Evolutionary conservation across 2,113 vertebrate genomes (phyloP).

Genomic region (Zosterops japonicus): DNA sequence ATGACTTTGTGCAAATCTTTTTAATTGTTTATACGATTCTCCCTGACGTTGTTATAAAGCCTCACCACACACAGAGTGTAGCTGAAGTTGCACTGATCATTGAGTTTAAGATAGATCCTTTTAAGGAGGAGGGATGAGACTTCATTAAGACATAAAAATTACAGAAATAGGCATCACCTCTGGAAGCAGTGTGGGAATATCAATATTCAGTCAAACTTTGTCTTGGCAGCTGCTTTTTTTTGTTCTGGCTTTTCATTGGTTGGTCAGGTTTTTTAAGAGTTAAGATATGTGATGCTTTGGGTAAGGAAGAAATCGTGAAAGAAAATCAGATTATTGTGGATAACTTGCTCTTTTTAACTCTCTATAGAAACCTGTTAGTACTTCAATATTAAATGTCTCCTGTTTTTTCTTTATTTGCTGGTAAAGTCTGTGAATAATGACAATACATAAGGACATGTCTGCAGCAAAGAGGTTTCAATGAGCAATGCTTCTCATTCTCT

Average conservation of each 20-base stretch:
- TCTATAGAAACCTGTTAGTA: not conserved
- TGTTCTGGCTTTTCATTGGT: not conserved
- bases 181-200: not conserved
- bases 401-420: not conserved
- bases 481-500: not conserved
- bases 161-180: not conserved
- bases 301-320: not conserved
- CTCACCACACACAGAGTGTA: not conserved
- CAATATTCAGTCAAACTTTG: not conserved
- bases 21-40: not conserved
- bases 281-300: not conserved
- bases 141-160: not conserved
- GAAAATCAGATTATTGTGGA: not conserved
- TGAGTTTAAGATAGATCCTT: not conserved
- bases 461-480: not conserved
- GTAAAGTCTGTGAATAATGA: not conserved
- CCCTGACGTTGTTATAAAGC: not conserved
- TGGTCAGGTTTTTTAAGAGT: not conserved
- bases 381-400: not conserved
- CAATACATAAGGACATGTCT: not conserved
- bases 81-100: not conserved
- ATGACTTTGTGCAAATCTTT: not conserved
- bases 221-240: not conserved
- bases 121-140: not conserved
- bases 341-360: not conserved